Base-by-base conservation (phyloP, 2,797 vertebrate species). In the Chloroceryle inda region DNA sequence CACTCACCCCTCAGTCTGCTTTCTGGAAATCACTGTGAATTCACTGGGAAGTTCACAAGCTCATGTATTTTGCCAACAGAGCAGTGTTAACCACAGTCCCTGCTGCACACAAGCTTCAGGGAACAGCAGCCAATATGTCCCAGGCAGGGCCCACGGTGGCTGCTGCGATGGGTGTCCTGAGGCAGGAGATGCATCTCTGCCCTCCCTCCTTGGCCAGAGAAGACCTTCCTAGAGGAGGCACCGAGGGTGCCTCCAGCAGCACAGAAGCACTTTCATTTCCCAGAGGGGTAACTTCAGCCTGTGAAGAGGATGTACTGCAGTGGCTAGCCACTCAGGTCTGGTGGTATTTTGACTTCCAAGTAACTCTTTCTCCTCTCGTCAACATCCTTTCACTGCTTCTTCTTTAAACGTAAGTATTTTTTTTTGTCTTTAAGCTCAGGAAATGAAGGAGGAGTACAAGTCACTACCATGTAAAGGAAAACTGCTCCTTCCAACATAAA, bases 71-170 rank as follows among this genome's bases (percentile, higher is more conserved):
- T 53, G 40, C 38, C 11, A 29, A 4, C 9, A 27, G 53, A 24
- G 10, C 6, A 0, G 0, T 14, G 21, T 29, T 42, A 18, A 17
- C 20, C 4, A 0, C 0, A 2, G 18, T 40, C 29, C 61, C 29
- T 0, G 0, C 26, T 19, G 35, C 61, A 19, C 8, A 6, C 44
- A 4, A 40, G n/a, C 40, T 4, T 5, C n/a, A 27, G 68, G 49
- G 16, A 50, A 24, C 9, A 42, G 53, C 47, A 35, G 8, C 6
- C 59, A 16, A 9, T 0, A 0, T 9, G 27, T 18, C 64, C 69
- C 52, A 24, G 26, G 42, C 45, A 53, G 6, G 23, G 2, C 14
- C 35, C 38, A 24, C 0, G 1, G 52, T 17, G 13, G 4, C 27
- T 62, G 45, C 49, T 64, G 8, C 1, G 2, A 18, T 1, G 4